Evolutionary conservation across 2,797 vertebrate species (phyloP), one percentile per base, ranked within the genome.

Genomic region (Lacerta agilis): DNA sequence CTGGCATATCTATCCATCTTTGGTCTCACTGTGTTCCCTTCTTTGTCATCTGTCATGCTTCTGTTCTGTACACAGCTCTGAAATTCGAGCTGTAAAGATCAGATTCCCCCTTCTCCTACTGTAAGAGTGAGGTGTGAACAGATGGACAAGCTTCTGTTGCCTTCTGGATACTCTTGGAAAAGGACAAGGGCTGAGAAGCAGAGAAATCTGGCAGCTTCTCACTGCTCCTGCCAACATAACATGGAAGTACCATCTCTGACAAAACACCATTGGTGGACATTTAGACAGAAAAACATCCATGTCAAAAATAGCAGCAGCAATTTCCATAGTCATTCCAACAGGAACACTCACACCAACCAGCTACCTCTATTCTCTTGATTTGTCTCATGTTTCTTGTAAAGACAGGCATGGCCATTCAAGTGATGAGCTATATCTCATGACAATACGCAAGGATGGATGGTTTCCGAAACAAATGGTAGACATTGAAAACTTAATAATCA

Each of bases 141-240:
- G 83, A 80, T 88, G 77, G 55, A 49, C 69, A 88, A 80, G 75
- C 85, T 72, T 92, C 61, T 87, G 33, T 3, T 89, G 61, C 88
- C 66, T 91, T 91, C 25, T 3, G 0, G 5, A 85, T 83, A 77
- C 15, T 69, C 43, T 81, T 73, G 77, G 85, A 72, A 80, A 71
- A 72, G 36, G 36, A 79, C 43, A 76, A 33, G 43, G 23, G 23
- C 43, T 72, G 45, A 73, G 25, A 55, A 80, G 23, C 58, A 87
- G 23, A 67, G 15, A 82, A 67, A 82, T 64, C 33, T 81, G 55
- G 58, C 72, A 86, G 78, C 38, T 72, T 38, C 33, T 41, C 83
- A 49, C 8, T 43, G 72, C 33, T 85, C 64, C 72, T 69, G n/a
- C n/a, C 20, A 69, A 69, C 66, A 86, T 38, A 38, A 45, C 66